These are phyloP conservation scores for Plutomurus gul DNA, from an alignment of 1,140 invertebrate genomes.

Conservation along the genomic window DNA sequence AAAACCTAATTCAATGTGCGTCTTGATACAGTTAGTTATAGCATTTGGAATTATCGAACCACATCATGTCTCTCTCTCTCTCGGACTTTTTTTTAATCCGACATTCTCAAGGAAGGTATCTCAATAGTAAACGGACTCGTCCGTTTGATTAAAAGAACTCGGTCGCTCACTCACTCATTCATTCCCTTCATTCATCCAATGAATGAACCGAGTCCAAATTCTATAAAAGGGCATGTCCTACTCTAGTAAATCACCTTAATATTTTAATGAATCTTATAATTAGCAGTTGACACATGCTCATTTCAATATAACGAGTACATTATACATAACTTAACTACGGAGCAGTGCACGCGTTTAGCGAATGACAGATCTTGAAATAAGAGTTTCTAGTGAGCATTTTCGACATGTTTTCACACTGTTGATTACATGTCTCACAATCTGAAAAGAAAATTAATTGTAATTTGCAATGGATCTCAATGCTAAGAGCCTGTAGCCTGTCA, in stretches of 20 bases:
- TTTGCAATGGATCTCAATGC: no score
- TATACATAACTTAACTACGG: neutral
- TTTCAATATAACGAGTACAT: slow-evolving; percentile 4
- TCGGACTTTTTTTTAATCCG: slow-evolving; percentile 1
- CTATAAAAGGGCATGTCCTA: slow-evolving; percentile 14
- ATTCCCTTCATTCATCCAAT: neutral
- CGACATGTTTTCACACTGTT: no score
- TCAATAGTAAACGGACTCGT: neutral
- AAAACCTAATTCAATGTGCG: neutral
- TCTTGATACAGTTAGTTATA: neutral
- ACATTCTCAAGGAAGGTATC: neutral
- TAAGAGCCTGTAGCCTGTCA: no score
- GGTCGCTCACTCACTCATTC: neutral
- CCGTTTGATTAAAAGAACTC: slow-evolving; percentile 3
- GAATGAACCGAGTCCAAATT: neutral
- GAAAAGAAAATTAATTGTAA: no score
- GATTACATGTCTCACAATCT: no score
- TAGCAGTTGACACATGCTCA: neutral
- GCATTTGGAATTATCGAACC: no score
- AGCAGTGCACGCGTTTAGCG: no score
- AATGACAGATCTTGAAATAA: no score
- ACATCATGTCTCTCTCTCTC: no score
- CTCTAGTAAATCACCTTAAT: slow-evolving; percentile 21
- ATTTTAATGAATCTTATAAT: slow-evolving; percentile 26
- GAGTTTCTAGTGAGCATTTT: no score